Evolutionary conservation across 1,140 invertebrate genomes (phyloP).

Genomic region (Leptinotarsa undecemlineata): DNA sequence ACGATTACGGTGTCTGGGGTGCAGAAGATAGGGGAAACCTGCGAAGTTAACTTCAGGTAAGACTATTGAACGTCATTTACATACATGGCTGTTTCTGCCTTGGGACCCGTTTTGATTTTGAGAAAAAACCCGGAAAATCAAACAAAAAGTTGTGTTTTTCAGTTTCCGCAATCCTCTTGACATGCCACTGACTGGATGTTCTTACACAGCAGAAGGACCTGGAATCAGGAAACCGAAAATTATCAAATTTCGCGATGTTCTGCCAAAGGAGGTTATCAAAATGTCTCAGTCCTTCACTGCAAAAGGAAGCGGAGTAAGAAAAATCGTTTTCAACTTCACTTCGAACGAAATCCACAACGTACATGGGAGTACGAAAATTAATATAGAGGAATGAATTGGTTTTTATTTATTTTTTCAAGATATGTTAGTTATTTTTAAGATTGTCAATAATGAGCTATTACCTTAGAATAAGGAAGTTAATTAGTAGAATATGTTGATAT

Average conservation of each 20-base stretch:
- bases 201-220: slow-evolving; percentile 69
- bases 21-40: slow-evolving; percentile 43
- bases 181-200: slow-evolving; percentile 64
- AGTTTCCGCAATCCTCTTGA: slow-evolving; percentile 72
- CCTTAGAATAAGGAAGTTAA: too few species aligned
- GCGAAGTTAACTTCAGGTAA: slow-evolving; percentile 54
- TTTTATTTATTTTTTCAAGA: too few species aligned
- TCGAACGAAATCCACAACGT: slow-evolving; percentile 67
- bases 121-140: neutral
- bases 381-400: slow-evolving; percentile 4
- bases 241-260: slow-evolving; percentile 62
- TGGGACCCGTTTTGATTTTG: too few species aligned
- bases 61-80: neutral
- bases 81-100: neutral
- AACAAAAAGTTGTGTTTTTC: slow-evolving; percentile 16
- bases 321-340: slow-evolving; percentile 66
- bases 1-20: slow-evolving; percentile 57
- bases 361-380: slow-evolving; percentile 56
- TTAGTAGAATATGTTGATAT: too few species aligned
- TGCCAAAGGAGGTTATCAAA: slow-evolving; percentile 62
- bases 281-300: slow-evolving; percentile 64
- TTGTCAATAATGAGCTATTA: too few species aligned
- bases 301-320: slow-evolving; percentile 60
- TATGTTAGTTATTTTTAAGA: too few species aligned
- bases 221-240: slow-evolving; percentile 65